Evolutionary conservation across 2,797 vertebrate genomes (phyloP).

Genomic region (Melanotaenia boesemani): DNA sequence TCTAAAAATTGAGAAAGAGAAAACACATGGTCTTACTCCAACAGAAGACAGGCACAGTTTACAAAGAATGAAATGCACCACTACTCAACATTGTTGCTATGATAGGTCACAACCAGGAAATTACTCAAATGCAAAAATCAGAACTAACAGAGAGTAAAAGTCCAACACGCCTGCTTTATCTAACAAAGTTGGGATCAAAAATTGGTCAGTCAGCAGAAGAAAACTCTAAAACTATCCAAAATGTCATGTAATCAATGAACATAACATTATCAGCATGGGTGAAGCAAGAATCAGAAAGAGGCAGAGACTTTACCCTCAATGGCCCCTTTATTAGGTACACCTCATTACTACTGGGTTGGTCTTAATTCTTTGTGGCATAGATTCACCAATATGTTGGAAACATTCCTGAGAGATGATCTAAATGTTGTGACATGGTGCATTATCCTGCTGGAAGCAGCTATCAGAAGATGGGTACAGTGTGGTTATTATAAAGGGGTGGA

Average conservation of each 20-base stretch:
- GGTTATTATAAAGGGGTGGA: too few relatives aligned
- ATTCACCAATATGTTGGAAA: neutral
- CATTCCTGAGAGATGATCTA: neutral
- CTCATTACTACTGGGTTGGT: neutral
- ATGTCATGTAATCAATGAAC: neutral
- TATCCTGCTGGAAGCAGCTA: slow-evolving; percentile 51
- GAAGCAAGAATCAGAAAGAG: neutral
- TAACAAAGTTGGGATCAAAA: neutral
- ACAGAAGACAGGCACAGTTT: neutral
- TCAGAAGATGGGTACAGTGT: slow-evolving; percentile 40
- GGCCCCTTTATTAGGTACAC: neutral
- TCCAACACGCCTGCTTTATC: neutral
- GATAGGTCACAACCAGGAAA: neutral
- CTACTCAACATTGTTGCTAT: neutral
- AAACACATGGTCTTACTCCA: neutral
- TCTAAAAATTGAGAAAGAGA: neutral
- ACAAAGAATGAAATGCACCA: neutral
- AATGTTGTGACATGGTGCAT: neutral
- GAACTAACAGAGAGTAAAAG: neutral
- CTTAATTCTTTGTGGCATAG: neutral
- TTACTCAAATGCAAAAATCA: neutral
- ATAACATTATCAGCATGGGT: neutral
- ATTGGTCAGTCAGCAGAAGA: neutral
- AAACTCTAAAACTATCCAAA: neutral
- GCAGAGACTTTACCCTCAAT: neutral